Base-by-base conservation (phyloP, 2,797 vertebrate species). In the Gouania willdenowi region DNA sequence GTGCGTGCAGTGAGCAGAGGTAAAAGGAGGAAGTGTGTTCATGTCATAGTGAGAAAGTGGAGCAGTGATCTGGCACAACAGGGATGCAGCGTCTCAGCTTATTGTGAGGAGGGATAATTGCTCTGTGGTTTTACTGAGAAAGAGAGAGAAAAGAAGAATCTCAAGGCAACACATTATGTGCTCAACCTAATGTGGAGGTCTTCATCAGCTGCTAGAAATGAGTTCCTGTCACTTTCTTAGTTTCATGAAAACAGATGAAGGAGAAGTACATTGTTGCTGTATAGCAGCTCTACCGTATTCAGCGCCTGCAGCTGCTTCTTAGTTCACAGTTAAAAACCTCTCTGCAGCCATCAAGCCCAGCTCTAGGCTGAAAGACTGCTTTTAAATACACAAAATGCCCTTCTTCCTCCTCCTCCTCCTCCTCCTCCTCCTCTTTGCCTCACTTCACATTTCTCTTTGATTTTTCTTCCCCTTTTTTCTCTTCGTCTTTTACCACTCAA, bases 311-410 rank as follows among this genome's bases (percentile, higher is more conserved):
- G 76, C 68, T 63, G 61, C 40, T 39, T 46, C 53, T 64, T 14
- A 43, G 56, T 74, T 74, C 52, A 53, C 29, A 73, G 49, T 56
- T 51, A 56, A 71, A n/a, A 68, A 65, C 66, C 65, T 56, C 52
- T 55, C 25, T 68, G 54, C 56, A 30, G 33, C 61, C 53, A 58
- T 50, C 34, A 52, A 66, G 30, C 67, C 45, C 41, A 46, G 65
- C 59, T 72, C 53, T 47, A 60, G 61, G 61, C 61, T 68, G 55
- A 72, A 68, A 69, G 50, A 66, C 44, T 17, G 57, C 63, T 50
- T 66, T 71, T 72, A 70, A 80, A 71, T 54, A 51, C 43, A 59
- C 53, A 23, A 53, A 51, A 66, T 46, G 26, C 42, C 39, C 43
- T 41, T 7, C 26, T 34, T 29, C 34, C 46, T 35, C 26, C n/a